Evolutionary conservation across 1,140 invertebrate species (phyloP), one percentile per base, ranked within the genome.

Genomic region (Bicyclus anynana): DNA sequence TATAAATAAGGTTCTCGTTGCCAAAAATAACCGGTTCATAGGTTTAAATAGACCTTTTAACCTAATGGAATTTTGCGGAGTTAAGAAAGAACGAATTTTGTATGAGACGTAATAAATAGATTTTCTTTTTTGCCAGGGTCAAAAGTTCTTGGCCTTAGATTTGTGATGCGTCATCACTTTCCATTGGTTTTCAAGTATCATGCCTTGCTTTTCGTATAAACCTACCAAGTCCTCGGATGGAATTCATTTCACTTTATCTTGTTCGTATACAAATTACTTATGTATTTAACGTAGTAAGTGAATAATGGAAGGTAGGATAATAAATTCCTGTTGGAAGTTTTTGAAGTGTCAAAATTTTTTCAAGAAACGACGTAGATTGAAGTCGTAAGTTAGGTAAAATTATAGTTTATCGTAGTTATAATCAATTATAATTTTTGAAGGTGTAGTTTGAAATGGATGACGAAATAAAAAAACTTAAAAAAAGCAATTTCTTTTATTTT

Each of bases 391-490:
- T 84, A 83, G 78, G 65, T 85, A 81, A 84, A 83, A 75, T 81
- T 81, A 84, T 84, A 87, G 84, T 82, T 85, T 87, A 80, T 74
- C 65, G 74, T 87, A 87, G 84, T 85, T 85, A 83, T 85, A 87
- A 87, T 85, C 82, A 81, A 86, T 70, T 78, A 79, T 83, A 83
- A 82, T 84, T 85, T 60, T 85, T 84, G 79, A 84, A 84, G 77
- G 79, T 85, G 84, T 87, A 87, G 84, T 87, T 87, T 87, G 84
- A 87, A 87, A 83, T 80, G 76, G 70, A 84, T 76, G 80, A 84
- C 64, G 65, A 81, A 86, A 87, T 85, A 87, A 85, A 87, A 84
- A 84, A 78, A 5, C 71, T 67, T 61, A 67, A 83, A 74, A 84
- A 79, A 80, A 76, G 33, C 52, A 29, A 18, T 49, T 65, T 68